These are phyloP conservation scores for Eulemur albifrons DNA, from an alignment of 2,797 vertebrate genomes.

Conservation along the genomic window DNA sequence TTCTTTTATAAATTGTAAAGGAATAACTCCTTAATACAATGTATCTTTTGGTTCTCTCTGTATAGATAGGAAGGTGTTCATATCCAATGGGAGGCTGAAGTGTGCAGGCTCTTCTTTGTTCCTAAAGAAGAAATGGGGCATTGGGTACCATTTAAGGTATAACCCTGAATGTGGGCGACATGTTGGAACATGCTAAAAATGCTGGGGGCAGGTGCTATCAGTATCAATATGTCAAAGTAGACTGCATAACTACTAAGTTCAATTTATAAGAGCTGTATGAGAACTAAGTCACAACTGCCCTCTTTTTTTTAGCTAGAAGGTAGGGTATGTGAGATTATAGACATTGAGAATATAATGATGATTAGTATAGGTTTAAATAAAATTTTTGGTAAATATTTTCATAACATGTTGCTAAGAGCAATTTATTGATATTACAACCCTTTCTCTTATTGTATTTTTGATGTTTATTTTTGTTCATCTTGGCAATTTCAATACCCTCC, in stretches of 20 bases:
- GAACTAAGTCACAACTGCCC: no score
- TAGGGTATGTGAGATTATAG: neutral
- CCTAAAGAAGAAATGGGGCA: constrained; percentile 91
- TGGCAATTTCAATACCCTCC: neutral
- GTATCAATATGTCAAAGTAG: neutral
- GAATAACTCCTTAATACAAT: neutral
- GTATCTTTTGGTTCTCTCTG: neutral
- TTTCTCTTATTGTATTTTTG: neutral
- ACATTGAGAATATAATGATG: neutral
- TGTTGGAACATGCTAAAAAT: neutral
- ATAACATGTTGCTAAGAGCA: neutral
- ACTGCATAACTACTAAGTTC: no score
- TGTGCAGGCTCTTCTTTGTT: constrained; percentile 91
- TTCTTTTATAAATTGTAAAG: neutral
- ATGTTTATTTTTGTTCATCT: neutral
- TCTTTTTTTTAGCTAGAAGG: neutral
- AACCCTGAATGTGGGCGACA: neutral
- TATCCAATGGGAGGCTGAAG: constrained; percentile 89
- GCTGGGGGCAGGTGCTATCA: neutral
- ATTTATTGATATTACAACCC: neutral
- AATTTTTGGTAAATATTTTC: neutral
- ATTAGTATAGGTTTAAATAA: neutral
- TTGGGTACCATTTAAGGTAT: constrained; percentile 90
- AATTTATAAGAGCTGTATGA: neutral
- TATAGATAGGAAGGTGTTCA: constrained; percentile 90